Base-by-base conservation (phyloP, 2,888 invertebrate species). In the Iphiclides podalirius region DNA sequence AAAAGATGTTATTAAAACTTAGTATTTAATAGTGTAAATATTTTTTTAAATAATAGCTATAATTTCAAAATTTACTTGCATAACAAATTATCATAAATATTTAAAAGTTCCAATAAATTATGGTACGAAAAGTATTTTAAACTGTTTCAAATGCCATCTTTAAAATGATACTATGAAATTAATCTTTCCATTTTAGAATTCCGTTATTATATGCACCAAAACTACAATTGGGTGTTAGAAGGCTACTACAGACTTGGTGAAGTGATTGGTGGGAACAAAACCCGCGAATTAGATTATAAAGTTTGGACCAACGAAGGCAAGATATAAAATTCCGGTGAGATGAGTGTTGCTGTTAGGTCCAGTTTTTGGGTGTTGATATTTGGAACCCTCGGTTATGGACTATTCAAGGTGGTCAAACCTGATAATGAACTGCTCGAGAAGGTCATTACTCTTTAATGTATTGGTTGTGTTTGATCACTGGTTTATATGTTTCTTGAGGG, bases 231-330 rank as follows among this genome's bases (percentile, higher is more conserved):
- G 65, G 68, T 92, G 23, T 79, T 95, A 54, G 92, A 94, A 59
- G 84, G 90, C 40, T 95, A 93, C 75, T 95, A 95, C 73, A 79
- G 79, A 60, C 63, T 94, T 17, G 94, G 94, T 47, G 94, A 95
- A 79, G 70, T 79, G 34, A 58, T 93, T 7, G 90, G 91, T 45
- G 80, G 90, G 31, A 73, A 74, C 48, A 83, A 77, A 52, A 87
- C 79, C 16, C 79, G 94, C 55, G 79, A 91, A 57, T 59, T 81
- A 41, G 93, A 93, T 75, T 70, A 90, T 46, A 78, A 79, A 57
- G 75, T 90, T 70, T 93, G 92, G 93, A 74, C 68, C 64, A 75
- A 76, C 70, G 88, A 90, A 66, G 83, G 88, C 64, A 84, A 88
- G 74, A 71, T 87, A 60, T 85, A 83, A 75, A 66, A 57, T 54